A percentile compares a stretch with the other conserved stretches of the same genome.
These are phyloP conservation scores for Sebastes vulpes DNA, from an alignment of 2,797 vertebrate genomes.

Conservation along the genomic window DNA sequence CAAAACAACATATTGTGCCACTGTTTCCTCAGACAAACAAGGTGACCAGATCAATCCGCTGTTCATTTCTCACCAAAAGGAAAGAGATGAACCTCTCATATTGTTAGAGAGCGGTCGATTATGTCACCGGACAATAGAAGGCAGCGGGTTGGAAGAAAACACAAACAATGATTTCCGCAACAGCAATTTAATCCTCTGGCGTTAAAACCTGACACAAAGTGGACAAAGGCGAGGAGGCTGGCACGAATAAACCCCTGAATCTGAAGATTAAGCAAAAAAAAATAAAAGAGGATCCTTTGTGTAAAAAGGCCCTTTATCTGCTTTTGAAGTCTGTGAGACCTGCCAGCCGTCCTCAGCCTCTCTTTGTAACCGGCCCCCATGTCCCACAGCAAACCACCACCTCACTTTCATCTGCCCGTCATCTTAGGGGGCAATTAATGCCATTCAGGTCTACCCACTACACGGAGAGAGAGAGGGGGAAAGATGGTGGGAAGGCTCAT, in stretches of 20 bases:
- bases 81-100: conserved; percentile 66
- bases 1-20: conserved; percentile 56
- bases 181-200: conserved; percentile 80
- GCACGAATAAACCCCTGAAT: conserved; percentile 72
- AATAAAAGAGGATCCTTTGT: conserved; percentile 71
- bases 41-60: conserved; percentile 58
- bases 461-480: neutral
- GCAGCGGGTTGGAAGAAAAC: conserved; percentile 66
- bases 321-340: conserved; percentile 83
- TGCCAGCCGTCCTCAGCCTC: conserved; percentile 76
- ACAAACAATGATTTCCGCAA: conserved; percentile 81
- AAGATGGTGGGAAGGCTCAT: conserved; percentile 37
- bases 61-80: conserved; percentile 56
- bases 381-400: conserved; percentile 75
- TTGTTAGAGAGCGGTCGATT: conserved; percentile 69
- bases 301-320: conserved; percentile 77
- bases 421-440: conserved; percentile 84
- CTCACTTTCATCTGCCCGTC: conserved; percentile 82
- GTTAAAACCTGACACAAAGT: conserved; percentile 81
- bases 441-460: conserved; percentile 72
- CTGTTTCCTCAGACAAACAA: conserved; percentile 55
- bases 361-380: conserved; percentile 71
- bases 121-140: conserved; percentile 65
- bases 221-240: conserved; percentile 73
- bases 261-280: conserved; percentile 75